Evolutionary conservation across 2,113 vertebrate genomes (phyloP).

Genomic region (Malurus melanocephalus): DNA sequence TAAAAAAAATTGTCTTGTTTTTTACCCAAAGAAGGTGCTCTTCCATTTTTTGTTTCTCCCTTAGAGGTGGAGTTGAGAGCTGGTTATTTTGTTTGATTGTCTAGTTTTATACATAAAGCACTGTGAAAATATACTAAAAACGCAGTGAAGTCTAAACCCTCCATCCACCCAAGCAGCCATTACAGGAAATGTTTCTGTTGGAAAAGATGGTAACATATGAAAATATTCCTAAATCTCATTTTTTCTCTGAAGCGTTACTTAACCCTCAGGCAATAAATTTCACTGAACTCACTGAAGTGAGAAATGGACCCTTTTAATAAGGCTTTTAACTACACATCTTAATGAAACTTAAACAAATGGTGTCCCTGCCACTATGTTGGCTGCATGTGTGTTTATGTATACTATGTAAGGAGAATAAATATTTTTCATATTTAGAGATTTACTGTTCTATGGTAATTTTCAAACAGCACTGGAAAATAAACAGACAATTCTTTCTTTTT

Average conservation of each 20-base stretch:
- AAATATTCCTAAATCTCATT: slow-evolving; percentile 7
- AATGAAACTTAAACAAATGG: slow-evolving; percentile 42
- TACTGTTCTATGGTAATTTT: slow-evolving; percentile 21
- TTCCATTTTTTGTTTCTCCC: rapidly evolving
- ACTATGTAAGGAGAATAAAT: not conserved
- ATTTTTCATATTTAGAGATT: slow-evolving; percentile 34
- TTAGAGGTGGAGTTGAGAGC: not conserved
- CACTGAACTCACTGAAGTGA: slow-evolving; percentile 8
- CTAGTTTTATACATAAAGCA: not conserved
- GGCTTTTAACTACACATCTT: slow-evolving; percentile 35
- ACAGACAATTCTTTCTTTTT: not conserved
- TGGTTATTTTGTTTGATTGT: not conserved
- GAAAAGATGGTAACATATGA: not conserved
- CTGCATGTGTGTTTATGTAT: slow-evolving; percentile 23
- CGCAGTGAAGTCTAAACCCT: not conserved
- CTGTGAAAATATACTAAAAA: not conserved
- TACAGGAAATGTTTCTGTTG: not conserved
- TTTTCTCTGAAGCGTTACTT: slow-evolving; percentile 27
- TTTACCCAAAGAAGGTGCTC: not conserved
- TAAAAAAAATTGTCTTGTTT: not conserved
- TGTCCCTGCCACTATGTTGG: not conserved
- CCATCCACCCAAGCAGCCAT: not conserved
- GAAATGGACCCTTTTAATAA: slow-evolving; percentile 43
- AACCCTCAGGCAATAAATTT: slow-evolving; percentile 15
- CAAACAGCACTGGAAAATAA: not conserved